These are phyloP conservation scores for Euwallacea similis DNA, from an alignment of 1,140 invertebrate species.

Conservation along the genomic window DNA sequence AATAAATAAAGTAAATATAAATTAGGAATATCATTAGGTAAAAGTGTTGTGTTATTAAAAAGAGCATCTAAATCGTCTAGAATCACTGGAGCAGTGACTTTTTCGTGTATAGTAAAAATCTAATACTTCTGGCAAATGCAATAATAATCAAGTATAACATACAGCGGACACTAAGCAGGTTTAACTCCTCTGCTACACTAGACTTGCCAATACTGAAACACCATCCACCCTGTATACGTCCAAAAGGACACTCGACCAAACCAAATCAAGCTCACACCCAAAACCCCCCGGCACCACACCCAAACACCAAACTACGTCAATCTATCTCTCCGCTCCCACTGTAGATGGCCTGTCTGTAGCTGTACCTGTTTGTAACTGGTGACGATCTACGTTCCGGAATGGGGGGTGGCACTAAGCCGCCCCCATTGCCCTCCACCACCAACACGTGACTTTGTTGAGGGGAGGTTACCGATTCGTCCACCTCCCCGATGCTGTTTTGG, in stretches of 20 bases:
- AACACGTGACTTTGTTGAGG: slow-evolving; percentile 39
- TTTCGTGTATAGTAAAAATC: no score
- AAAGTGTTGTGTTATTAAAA: no score
- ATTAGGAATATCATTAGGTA: no score
- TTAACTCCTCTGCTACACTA: no score
- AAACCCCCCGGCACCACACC: slow-evolving; percentile 18
- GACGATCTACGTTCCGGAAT: slow-evolving; percentile 58
- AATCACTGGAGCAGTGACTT: no score
- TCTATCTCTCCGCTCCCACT: slow-evolving; percentile 59
- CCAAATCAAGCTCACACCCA: slow-evolving; percentile 10
- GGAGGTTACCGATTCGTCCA: slow-evolving; percentile 64
- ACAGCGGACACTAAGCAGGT: no score
- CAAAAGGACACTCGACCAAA: not conserved
- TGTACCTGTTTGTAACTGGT: slow-evolving; percentile 74
- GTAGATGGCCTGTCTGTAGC: slow-evolving; percentile 75
- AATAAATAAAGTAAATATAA: no score
- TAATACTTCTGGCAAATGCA: no score
- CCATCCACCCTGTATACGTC: not conserved
- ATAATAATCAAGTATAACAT: no score
- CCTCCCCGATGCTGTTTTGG: slow-evolving; percentile 76
- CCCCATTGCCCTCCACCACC: slow-evolving; percentile 49
- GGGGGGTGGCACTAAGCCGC: slow-evolving; percentile 54
- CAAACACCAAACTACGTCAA: slow-evolving; percentile 28
- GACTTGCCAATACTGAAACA: not conserved
- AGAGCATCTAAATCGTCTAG: no score